These are phyloP conservation scores for Pterocles orientalis DNA, from an alignment of 2,113 vertebrate species.

Conservation along the genomic window DNA sequence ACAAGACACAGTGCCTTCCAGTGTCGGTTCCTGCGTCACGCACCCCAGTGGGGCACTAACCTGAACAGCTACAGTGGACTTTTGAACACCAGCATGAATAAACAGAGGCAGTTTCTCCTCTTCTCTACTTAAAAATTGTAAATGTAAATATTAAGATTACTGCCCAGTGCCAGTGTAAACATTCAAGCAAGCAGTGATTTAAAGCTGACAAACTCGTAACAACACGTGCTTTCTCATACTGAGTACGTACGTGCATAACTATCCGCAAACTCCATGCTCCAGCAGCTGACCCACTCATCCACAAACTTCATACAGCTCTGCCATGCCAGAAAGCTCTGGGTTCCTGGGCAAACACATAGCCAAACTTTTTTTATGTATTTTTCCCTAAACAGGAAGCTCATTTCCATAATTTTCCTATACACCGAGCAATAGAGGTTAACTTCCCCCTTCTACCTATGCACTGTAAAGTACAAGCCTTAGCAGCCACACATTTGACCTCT, in stretches of 20 bases:
- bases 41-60: not conserved
- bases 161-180: slow-evolving; percentile 1
- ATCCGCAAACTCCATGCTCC: not conserved
- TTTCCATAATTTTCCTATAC: not conserved
- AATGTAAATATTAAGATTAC: not conserved
- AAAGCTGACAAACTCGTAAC: not conserved
- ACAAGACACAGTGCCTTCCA: not conserved
- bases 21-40: not conserved
- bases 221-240: not conserved
- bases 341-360: not conserved
- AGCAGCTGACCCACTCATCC: not conserved
- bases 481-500: not conserved
- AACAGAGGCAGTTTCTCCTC: not conserved
- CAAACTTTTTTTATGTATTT: not conserved
- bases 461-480: not conserved
- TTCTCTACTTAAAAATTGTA: not conserved
- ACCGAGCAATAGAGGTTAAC: not conserved
- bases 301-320: not conserved
- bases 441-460: not conserved
- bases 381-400: not conserved
- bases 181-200: not conserved
- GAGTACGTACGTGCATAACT: not conserved
- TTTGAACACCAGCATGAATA: not conserved
- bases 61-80: not conserved
- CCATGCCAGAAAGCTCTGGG: not conserved